Base-by-base conservation (phyloP, 2,888 invertebrate species). In the Cryptus armator region DNA sequence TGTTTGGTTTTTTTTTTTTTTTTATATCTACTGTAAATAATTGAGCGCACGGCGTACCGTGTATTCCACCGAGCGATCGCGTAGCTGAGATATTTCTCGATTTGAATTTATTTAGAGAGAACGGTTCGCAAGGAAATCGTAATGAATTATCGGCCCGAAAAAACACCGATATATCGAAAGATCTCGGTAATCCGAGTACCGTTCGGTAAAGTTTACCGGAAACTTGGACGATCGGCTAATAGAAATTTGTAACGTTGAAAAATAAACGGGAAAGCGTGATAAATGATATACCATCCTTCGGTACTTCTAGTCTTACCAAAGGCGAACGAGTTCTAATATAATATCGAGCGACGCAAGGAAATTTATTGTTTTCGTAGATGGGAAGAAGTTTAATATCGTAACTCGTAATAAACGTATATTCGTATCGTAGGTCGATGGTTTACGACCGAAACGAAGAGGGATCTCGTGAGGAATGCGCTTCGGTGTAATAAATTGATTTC, bases 291-390 rank as follows among this genome's bases (percentile, higher is more conserved):
- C 10, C 64, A 87, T 84, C 83, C 87, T 89, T 83, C 88, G 87
- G 87, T 88, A 88, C 85, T 87, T 89, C 87, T 89, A 89, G 88
- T 89, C 89, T 87, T 88, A 84, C 88, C 86, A 85, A 87, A 86
- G 84, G 86, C 81, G 76, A 87, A 76, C 79, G 70, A 81, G 84
- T 83, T 86, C 75, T 43, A 79, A 75, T 81, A 64, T 59, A 72
- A 79, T 74, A 56, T 70, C 68, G 77, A 78, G 78, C 48, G 53
- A 68, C 56, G 3, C 37, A 74, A 62, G 24, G 37, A 43, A 67
- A 67, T 74, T 72, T n/a, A 78, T 80, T 80, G 66, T 79, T 75
- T 77, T 51, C 14, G 64, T 56, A 68, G 81, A 84, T 78, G 51
- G 68, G 62, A 67, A 24, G 53, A 81, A 43, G 53, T 62, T 71